phyloP scores from a whole-genome alignment of 92 coral and sea anemone species.

The Palythoa heliodiscus region DNA sequence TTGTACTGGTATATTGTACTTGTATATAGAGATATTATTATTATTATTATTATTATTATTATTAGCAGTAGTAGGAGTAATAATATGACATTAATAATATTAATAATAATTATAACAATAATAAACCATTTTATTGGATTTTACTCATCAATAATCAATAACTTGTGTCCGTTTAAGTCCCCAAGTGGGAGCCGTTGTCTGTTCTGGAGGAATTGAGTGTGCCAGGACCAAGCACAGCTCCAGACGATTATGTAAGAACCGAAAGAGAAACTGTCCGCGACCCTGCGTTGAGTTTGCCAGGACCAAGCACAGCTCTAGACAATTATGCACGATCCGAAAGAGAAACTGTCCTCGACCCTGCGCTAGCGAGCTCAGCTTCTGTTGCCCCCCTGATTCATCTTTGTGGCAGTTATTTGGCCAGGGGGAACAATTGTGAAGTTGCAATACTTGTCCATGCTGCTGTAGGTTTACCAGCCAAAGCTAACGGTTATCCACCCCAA shows the following conservation, averaged over 20 bases:
- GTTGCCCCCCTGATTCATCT: conserved; percentile 74
- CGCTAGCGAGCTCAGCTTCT: conserved; percentile 58
- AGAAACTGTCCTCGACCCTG: conserved; percentile 56
- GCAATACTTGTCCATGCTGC: conserved; percentile 86
- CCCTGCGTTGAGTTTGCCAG: conserved; percentile 31
- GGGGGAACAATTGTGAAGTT: conserved; percentile 81
- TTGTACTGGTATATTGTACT: too few species aligned
- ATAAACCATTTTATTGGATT: background rate
- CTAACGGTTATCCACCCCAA: conserved; percentile 80
- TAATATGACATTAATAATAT: background rate
- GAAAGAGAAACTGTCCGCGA: too few species aligned
- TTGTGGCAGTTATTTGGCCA: conserved; percentile 89
- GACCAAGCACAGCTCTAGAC: conserved; percentile 37
- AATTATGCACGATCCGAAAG: conserved; percentile 8
- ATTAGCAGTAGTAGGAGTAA: too few species aligned
- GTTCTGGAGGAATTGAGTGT: conserved; percentile 20
- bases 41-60: too few species aligned
- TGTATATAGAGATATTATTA: too few species aligned
- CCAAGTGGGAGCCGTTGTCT: conserved; percentile 7
- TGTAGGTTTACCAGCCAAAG: conserved; percentile 73
- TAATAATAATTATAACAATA: background rate
- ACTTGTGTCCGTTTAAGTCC: background rate
- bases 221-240: conserved; percentile 41
- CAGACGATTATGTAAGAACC: conserved; percentile 8
- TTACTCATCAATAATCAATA: too few species aligned